These are phyloP conservation scores for Contarinia nasturtii DNA, from an alignment of 1,140 invertebrate genomes.

Conservation along the genomic window DNA sequence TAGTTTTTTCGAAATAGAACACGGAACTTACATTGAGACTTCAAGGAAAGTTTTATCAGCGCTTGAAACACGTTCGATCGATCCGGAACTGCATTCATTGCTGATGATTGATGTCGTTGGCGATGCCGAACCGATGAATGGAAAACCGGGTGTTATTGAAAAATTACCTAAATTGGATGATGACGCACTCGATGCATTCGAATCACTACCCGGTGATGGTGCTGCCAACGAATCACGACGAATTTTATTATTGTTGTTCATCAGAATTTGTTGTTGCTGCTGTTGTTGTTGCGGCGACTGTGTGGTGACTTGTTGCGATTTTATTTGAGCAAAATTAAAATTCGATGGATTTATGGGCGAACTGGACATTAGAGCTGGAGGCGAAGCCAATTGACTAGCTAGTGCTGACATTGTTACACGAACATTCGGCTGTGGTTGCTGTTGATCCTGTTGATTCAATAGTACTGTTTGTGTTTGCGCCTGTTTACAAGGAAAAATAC, in stretches of 20 bases:
- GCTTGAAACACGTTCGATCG: too few relatives aligned
- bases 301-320: conserved; percentile 6
- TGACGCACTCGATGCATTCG: conserved; percentile 13
- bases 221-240: conserved; percentile 19
- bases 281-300: not conserved
- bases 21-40: too few relatives aligned
- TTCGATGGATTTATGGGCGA: conserved; percentile 6
- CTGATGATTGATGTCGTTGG: not conserved
- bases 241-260: conserved; percentile 4
- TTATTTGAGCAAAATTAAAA: not conserved
- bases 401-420: conserved; percentile 22
- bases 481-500: too few relatives aligned
- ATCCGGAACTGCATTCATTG: not conserved
- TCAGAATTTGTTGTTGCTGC: conserved; percentile 14
- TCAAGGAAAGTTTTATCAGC: too few relatives aligned
- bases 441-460: conserved; percentile 3
- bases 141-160: not conserved
- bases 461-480: too few relatives aligned
- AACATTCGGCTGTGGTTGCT: conserved; percentile 11
- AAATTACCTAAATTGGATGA: not conserved
- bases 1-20: too few relatives aligned
- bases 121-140: not conserved
- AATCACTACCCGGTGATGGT: conserved; percentile 22
- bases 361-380: conserved; percentile 22
- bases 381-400: conserved; percentile 22